Percentiles rank a stretch among this genome's conserved stretches.
These are phyloP conservation scores for Nebria ingens DNA, from an alignment of 1,140 invertebrate genomes.

Conservation along the genomic window DNA sequence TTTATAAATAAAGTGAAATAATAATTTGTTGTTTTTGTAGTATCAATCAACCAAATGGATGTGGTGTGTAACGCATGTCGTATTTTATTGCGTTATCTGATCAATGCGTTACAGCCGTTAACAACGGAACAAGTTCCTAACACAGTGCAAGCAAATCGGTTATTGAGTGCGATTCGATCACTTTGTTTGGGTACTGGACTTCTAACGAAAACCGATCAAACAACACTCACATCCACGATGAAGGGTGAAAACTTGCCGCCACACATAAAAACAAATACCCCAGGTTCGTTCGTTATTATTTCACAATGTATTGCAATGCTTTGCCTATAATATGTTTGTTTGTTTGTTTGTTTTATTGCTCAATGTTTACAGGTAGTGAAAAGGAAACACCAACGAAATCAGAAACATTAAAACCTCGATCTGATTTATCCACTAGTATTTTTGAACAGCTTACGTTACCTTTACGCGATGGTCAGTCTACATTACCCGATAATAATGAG, in stretches of 20 bases:
- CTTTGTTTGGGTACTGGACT: conserved; percentile 47
- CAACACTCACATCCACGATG: conserved; percentile 51
- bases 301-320: conserved; percentile 15
- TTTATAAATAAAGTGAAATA: conserved; percentile 8
- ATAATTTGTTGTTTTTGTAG: conserved; percentile 22
- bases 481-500: conserved; percentile 19
- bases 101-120: conserved; percentile 26
- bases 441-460: conserved; percentile 55
- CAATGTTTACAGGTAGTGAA: conserved; percentile 31
- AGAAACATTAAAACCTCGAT: conserved; percentile 45
- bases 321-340: too few relatives aligned
- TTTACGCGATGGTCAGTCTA: conserved; percentile 40
- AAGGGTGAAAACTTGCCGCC: conserved; percentile 55
- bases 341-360: too few relatives aligned
- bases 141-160: conserved; percentile 26
- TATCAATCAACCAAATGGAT: conserved; percentile 30
- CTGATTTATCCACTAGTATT: conserved; percentile 51
- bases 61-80: conserved; percentile 31
- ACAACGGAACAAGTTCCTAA: conserved; percentile 25
- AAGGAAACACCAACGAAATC: conserved; percentile 44
- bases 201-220: conserved; percentile 45
- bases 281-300: too few relatives aligned
- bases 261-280: conserved; percentile 40
- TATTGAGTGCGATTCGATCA: conserved; percentile 47
- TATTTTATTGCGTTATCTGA: conserved; percentile 29